These are phyloP conservation scores for Macrosiphum euphorbiae DNA, from an alignment of 2,888 invertebrate species.

Conservation along the genomic window DNA sequence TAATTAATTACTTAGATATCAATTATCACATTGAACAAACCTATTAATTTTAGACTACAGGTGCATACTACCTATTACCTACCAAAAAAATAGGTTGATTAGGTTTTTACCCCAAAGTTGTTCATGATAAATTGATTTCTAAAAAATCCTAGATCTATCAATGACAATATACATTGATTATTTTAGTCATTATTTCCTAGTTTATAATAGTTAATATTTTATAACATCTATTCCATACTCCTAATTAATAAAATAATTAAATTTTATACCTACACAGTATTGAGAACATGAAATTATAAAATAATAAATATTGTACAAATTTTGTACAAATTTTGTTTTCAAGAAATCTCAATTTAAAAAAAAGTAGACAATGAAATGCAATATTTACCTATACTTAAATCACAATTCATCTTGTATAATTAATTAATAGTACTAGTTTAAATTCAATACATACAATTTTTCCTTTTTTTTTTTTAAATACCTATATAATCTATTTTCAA, in stretches of 20 bases:
- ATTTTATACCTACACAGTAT: background rate
- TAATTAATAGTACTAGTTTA: background rate
- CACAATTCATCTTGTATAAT: background rate
- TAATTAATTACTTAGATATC: no score
- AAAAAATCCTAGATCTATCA: no score
- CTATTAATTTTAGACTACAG: no score
- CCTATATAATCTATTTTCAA: background rate
- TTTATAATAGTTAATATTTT: background rate
- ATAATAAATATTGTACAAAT: background rate
- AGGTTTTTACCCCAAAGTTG: no score
- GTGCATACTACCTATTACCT: no score
- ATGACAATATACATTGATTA: background rate
- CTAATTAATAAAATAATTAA: background rate
- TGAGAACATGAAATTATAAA: background rate
- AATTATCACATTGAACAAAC: no score
- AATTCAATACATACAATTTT: background rate
- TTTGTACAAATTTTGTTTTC: no score
- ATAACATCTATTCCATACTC: background rate
- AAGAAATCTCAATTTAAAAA: background rate
- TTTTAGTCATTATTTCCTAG: background rate
- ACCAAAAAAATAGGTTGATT: no score
- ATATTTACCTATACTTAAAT: background rate
- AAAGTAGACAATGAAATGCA: background rate
- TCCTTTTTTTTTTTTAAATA: background rate
- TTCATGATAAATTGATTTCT: no score